Percentiles rank a stretch among this genome's conserved stretches.
Conservation (phyloP, 2,888 invertebrate species). For the Lasioglossum vierecki region DNA sequence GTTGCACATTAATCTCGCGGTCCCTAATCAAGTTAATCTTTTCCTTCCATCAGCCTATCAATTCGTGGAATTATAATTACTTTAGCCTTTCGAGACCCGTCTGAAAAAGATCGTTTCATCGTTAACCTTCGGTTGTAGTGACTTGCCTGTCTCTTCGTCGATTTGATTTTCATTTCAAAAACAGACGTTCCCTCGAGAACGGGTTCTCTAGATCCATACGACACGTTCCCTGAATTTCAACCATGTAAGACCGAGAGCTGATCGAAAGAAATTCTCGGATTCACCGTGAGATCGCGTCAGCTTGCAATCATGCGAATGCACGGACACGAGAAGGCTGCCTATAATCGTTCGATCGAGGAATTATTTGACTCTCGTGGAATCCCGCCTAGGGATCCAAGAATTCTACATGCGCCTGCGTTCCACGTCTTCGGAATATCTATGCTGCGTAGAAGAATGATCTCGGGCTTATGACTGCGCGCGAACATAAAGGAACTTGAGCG, state of each 20-base stretch:
- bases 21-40: background rate
- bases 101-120: background rate
- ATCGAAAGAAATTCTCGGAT: background rate
- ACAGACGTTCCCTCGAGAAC: background rate
- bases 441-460: slow-evolving; percentile 47
- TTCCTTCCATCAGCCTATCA: background rate
- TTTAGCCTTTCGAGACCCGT: background rate
- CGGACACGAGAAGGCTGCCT: background rate
- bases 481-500: slow-evolving; percentile 51
- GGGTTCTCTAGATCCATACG: background rate
- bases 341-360: slow-evolving; percentile 15
- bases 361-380: slow-evolving; percentile 48
- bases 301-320: background rate
- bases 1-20: background rate
- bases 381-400: slow-evolving; percentile 13
- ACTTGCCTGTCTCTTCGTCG: background rate
- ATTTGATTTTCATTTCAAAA: background rate
- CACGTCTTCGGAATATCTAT: slow-evolving; percentile 57
- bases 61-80: background rate
- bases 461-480: slow-evolving; percentile 32
- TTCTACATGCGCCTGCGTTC: slow-evolving; percentile 38
- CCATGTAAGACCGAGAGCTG: background rate
- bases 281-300: background rate
- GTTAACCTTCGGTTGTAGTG: background rate
- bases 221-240: background rate